Evolutionary conservation across 2,113 vertebrate genomes (phyloP).

Genomic region (Nycticryphes semicollaris): DNA sequence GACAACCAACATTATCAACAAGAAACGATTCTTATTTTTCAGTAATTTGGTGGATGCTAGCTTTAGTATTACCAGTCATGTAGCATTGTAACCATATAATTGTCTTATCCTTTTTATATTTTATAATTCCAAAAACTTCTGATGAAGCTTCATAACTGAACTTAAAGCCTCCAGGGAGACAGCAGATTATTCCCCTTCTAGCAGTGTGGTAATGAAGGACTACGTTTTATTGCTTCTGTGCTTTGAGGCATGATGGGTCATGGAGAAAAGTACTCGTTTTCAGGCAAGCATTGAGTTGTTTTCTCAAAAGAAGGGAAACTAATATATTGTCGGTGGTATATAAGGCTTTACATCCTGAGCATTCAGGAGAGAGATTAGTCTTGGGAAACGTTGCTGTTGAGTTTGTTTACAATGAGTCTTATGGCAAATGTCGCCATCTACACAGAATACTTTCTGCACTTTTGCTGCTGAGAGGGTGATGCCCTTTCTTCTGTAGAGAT

Average conservation of each 20-base stretch:
- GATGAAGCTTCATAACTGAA: neutral
- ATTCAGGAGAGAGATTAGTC: neutral
- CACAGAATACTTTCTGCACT: neutral
- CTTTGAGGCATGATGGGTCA: neutral
- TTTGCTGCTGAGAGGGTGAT: neutral
- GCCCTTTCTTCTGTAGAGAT: neutral
- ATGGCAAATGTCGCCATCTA: rapidly evolving
- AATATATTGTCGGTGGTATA: neutral
- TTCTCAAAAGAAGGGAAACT: neutral
- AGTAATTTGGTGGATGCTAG: neutral
- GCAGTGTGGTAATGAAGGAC: neutral
- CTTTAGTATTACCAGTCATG: neutral
- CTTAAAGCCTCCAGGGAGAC: neutral
- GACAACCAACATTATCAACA: neutral
- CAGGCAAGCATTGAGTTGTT: neutral
- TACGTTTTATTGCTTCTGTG: neutral
- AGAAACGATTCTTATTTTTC: neutral
- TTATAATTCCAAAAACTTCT: neutral
- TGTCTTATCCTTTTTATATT: neutral
- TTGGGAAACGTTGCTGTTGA: neutral
- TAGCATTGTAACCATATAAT: neutral
- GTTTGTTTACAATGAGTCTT: neutral
- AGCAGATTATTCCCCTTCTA: neutral
- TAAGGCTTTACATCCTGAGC: neutral
- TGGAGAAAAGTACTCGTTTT: neutral